A percentile compares a stretch with the other conserved stretches of the same genome.
phyloP scores from a whole-genome alignment of 2,797 vertebrate species.

The Esox lucius region DNA sequence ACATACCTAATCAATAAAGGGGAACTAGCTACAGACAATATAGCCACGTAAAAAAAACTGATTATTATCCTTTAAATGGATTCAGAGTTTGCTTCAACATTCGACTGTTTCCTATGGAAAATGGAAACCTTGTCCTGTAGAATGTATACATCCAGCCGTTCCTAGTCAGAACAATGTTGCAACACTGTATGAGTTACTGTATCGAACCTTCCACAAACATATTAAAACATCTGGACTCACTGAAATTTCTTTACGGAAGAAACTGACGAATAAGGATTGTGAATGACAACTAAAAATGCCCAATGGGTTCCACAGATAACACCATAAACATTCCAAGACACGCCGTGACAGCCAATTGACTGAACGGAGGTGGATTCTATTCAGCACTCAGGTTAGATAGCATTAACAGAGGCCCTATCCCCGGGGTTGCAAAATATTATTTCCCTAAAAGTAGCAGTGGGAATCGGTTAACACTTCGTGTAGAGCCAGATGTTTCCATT shows the following conservation, averaged over 20 bases:
- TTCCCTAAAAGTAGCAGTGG: conserved; percentile 49
- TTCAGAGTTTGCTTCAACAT: neutral
- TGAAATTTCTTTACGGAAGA: conserved; percentile 76
- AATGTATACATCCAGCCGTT: neutral
- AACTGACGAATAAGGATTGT: conserved; percentile 44
- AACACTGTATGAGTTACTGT: neutral
- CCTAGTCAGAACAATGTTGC: neutral
- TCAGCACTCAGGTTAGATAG: conserved; percentile 65
- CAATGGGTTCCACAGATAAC: conserved; percentile 63
- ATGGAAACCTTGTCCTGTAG: neutral
- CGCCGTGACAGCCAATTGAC: conserved; percentile 10
- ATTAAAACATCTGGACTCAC: conserved; percentile 65
- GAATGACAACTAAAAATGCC: conserved; percentile 59
- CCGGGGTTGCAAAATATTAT: conserved; percentile 66
- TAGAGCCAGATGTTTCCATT: conserved; percentile 1
- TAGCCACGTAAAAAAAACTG: conserved; percentile 57
- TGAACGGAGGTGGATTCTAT: conserved; percentile 33
- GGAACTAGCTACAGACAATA: conserved; percentile 24
- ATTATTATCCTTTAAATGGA: neutral
- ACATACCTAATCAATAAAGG: neutral
- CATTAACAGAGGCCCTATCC: conserved; percentile 71
- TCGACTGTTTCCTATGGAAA: neutral
- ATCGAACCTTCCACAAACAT: conserved; percentile 40
- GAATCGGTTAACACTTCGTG: conserved; percentile 24
- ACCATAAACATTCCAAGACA: conserved; percentile 62